Evolutionary conservation across 1,140 invertebrate species (phyloP).

Genomic region (Vollenhovia emeryi): DNA sequence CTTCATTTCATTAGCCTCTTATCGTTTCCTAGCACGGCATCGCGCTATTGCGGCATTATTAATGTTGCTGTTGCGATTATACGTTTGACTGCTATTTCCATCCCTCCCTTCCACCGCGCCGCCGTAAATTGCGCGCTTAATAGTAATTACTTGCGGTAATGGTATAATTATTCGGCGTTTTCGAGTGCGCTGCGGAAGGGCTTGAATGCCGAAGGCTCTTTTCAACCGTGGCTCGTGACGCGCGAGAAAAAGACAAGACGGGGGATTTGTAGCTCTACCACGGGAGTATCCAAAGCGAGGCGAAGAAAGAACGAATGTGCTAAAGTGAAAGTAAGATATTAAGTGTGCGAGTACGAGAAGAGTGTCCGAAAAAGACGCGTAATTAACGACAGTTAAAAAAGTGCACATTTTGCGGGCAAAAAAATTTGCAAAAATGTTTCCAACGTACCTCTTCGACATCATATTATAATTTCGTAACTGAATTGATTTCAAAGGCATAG

Average conservation of each 20-base stretch:
- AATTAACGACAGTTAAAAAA: slow-evolving; percentile 2
- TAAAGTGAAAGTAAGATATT: slow-evolving; percentile 24
- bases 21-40: slow-evolving; percentile 31
- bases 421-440: not conserved
- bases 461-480: not conserved
- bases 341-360: not conserved
- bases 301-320: slow-evolving; percentile 21
- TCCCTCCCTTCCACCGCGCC: not conserved
- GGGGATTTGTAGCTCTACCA: slow-evolving; percentile 23
- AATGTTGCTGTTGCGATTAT: slow-evolving; percentile 51
- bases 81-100: slow-evolving; percentile 52
- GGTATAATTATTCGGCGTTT: slow-evolving; percentile 58
- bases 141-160: slow-evolving; percentile 53
- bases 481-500: not conserved
- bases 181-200: slow-evolving; percentile 22
- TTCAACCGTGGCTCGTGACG: slow-evolving; percentile 41
- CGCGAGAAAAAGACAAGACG: slow-evolving; percentile 32
- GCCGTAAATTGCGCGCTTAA: slow-evolving; percentile 50
- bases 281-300: not conserved
- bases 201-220: slow-evolving; percentile 49
- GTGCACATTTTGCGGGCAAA: not conserved
- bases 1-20: slow-evolving; percentile 58
- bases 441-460: not conserved
- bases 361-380: not conserved
- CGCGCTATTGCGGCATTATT: slow-evolving; percentile 21